Base-by-base conservation (phyloP, 1,140 invertebrate genomes). In the Dryas iulia region DNA sequence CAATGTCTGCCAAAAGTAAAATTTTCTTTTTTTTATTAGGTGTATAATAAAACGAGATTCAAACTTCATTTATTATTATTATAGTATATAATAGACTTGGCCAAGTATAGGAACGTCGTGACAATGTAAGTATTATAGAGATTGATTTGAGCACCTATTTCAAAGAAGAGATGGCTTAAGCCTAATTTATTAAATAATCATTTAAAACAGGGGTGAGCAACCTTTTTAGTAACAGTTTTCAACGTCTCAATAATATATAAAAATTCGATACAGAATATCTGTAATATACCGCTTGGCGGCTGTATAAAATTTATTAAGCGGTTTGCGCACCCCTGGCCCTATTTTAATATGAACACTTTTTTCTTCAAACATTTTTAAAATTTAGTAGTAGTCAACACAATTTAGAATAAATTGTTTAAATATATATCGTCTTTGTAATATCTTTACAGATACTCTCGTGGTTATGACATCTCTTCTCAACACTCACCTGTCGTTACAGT, bases 61-160 rank as follows among this genome's bases (percentile, higher is more conserved):
- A 2, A 47, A 47, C 18, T 47, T 47, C 14, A 47, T 47, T 14
- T 47, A 11, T 47, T 47, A 21, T 47, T 47, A 54, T 64, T 54
- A 64, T 14, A n/a, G 10, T 63, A 53, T 53, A 4, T 64, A 28
- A 8, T 39, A 8, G 39, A 47, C 39, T 47, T 47, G 39, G 39
- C 39, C 39, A 47, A 47, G 39, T 47, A 47, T 47, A 47, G 39
- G 14, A 18, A 47, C 39, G 3, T 47, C 14, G 39, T 21, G 39
- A 7, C 21, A 18, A 47, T 10, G 39, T 47, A 56, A 56, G 54
- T 56, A 26, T 26, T 12, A 26, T 56, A 56, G 10, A 56, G 11
- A 56, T 56, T 25, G 1, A 39, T 39, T 7, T 3, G 39, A 47
- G 8, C 10, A 21, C 26, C 26, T 28, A 47, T 6, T 47, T 2